phyloP scores from a whole-genome alignment of 1,140 invertebrate genomes.

The Oppia nitens region DNA sequence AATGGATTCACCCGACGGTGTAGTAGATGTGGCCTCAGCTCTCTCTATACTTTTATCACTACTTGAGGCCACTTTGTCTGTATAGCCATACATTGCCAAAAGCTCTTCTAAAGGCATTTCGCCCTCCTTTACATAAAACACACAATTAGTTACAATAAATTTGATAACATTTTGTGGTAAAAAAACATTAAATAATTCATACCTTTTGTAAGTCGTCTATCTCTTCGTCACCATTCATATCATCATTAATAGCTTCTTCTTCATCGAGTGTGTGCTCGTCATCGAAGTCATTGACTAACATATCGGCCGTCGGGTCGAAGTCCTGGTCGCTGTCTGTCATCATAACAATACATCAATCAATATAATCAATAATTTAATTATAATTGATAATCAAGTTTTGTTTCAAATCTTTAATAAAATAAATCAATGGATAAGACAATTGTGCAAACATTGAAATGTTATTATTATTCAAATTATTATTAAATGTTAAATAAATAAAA shows the following conservation, averaged over 20 bases:
- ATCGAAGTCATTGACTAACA: conserved; percentile 92
- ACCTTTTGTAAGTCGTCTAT: conserved; percentile 70
- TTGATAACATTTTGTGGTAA: not conserved
- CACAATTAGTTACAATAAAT: not conserved
- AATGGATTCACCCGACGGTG: not conserved
- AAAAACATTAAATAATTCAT: conserved; percentile 18
- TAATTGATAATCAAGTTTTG: conserved; percentile 7
- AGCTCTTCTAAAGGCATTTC: conserved; percentile 89
- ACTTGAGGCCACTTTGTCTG: not conserved
- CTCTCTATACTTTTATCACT: not conserved
- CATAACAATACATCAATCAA: not conserved
- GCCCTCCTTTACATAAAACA: conserved; percentile 30
- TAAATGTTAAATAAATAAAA: too few relatives aligned
- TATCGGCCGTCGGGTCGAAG: conserved; percentile 56
- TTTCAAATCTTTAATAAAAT: not conserved
- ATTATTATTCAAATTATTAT: too few relatives aligned
- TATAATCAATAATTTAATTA: not conserved
- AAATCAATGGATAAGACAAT: too few relatives aligned
- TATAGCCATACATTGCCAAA: conserved; percentile 65
- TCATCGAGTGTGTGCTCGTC: conserved; percentile 88
- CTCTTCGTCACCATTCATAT: conserved; percentile 62
- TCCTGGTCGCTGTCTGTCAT: conserved; percentile 36
- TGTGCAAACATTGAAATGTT: too few relatives aligned
- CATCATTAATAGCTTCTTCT: conserved; percentile 80
- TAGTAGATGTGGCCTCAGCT: not conserved